Conservation (phyloP, 2,797 vertebrate genomes). For the Malurus splendens region DNA sequence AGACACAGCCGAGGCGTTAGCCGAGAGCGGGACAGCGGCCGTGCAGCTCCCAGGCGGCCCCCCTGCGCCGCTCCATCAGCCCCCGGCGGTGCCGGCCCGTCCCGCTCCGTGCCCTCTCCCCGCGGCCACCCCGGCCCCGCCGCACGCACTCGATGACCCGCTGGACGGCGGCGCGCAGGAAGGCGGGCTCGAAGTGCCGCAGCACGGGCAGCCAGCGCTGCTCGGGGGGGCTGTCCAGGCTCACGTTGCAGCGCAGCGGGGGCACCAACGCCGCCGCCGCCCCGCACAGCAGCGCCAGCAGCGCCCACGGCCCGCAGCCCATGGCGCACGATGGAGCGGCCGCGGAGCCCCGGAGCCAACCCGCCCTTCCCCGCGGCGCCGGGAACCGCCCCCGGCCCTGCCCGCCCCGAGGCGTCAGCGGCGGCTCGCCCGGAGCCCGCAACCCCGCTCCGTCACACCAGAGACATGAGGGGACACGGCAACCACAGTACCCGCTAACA, state of each 20-base stretch:
- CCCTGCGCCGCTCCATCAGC: neutral
- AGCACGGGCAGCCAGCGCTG: constrained; percentile 66
- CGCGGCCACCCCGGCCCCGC: neutral
- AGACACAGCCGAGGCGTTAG: neutral
- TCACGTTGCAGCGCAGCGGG: constrained; percentile 55
- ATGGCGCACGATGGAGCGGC: neutral
- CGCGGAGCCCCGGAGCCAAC: no score
- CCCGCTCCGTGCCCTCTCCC: neutral
- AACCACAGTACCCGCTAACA: fast-evolving
- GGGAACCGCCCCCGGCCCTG: neutral
- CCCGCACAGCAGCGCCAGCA: neutral
- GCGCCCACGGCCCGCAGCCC: neutral
- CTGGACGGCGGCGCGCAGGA: constrained; percentile 31
- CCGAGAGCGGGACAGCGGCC: neutral
- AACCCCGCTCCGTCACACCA: neutral
- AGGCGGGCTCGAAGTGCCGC: constrained; percentile 41
- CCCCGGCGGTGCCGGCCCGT: neutral
- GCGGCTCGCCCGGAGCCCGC: neutral
- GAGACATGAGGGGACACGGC: fast-evolving
- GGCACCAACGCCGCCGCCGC: neutral
- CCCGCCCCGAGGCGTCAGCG: neutral
- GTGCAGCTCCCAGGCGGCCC: fast-evolving
- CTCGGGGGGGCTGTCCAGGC: constrained; percentile 62
- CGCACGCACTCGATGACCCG: constrained; percentile 48
- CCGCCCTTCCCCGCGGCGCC: neutral